These are phyloP conservation scores for Hydroisotoma schaefferi DNA, from an alignment of 2,888 invertebrate genomes.

Conservation along the genomic window DNA sequence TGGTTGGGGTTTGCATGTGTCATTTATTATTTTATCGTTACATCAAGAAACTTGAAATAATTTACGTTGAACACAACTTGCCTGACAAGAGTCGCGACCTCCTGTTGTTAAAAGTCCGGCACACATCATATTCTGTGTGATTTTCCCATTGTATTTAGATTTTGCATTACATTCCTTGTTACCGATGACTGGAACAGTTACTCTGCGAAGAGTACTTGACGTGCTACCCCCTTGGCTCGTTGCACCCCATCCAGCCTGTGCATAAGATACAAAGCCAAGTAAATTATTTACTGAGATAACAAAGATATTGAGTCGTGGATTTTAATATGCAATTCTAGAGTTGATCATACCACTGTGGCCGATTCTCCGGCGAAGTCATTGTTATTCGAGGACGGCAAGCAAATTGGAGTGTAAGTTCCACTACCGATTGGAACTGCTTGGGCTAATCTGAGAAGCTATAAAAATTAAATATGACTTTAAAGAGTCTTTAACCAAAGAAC, in stretches of 20 bases:
- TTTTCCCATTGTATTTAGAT: constrained; percentile 39
- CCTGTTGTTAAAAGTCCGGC: constrained; percentile 28
- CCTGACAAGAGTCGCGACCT: constrained; percentile 37
- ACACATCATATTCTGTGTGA: constrained; percentile 40
- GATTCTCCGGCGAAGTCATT: constrained; percentile 35
- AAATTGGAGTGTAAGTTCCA: constrained; percentile 38
- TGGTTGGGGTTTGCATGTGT: neutral
- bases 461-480: neutral
- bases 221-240: constrained; percentile 34
- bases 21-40: neutral
- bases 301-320: neutral
- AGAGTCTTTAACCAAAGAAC: neutral
- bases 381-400: constrained; percentile 41
- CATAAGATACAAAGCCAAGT: neutral
- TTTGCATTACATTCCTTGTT: constrained; percentile 61
- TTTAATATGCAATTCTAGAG: neutral
- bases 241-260: constrained; percentile 33
- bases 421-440: constrained; percentile 27
- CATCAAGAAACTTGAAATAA: neutral
- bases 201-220: constrained; percentile 70
- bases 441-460: constrained; percentile 30
- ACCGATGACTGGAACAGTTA: constrained; percentile 75
- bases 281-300: neutral
- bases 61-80: too few species aligned
- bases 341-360: constrained; percentile 42